These are phyloP conservation scores for Cassiopea xamachana DNA, from an alignment of 30 jellyfish, hydroid and myxozoan genomes.

Conservation along the genomic window DNA sequence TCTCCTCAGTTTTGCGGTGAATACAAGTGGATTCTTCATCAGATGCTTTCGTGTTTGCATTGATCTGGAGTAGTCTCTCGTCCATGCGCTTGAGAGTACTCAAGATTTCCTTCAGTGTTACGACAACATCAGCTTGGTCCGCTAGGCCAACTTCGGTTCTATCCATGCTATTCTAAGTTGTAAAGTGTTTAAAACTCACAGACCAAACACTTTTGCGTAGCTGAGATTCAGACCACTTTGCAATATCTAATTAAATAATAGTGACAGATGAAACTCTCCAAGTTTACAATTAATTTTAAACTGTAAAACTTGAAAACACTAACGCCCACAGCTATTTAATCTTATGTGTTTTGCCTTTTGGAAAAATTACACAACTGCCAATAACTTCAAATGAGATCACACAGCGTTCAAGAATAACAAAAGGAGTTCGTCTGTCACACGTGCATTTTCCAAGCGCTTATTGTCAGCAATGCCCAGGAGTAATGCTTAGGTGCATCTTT, in stretches of 20 bases:
- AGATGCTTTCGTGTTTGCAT: slow-evolving; percentile 44
- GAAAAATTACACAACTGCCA: no score
- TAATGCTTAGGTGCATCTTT: neutral
- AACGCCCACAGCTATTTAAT: no score
- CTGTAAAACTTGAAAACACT: no score
- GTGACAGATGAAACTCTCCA: no score
- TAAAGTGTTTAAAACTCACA: neutral
- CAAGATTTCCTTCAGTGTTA: slow-evolving; percentile 25
- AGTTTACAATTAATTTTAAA: no score
- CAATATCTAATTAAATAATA: neutral
- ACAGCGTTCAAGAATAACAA: no score
- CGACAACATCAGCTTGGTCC: neutral
- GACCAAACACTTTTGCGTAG: neutral
- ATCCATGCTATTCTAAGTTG: neutral
- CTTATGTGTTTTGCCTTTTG: no score
- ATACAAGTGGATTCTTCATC: slow-evolving; percentile 59
- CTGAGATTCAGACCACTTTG: neutral
- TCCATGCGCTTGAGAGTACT: slow-evolving; percentile 43
- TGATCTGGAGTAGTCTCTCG: slow-evolving; percentile 37
- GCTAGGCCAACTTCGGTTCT: neutral
- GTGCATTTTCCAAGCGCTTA: no score
- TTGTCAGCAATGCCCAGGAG: neutral
- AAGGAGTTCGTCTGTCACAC: no score
- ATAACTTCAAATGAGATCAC: no score
- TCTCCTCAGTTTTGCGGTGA: slow-evolving; percentile 25